These are phyloP conservation scores for Julus scanicus DNA, from an alignment of 2,888 invertebrate genomes.

Conservation along the genomic window DNA sequence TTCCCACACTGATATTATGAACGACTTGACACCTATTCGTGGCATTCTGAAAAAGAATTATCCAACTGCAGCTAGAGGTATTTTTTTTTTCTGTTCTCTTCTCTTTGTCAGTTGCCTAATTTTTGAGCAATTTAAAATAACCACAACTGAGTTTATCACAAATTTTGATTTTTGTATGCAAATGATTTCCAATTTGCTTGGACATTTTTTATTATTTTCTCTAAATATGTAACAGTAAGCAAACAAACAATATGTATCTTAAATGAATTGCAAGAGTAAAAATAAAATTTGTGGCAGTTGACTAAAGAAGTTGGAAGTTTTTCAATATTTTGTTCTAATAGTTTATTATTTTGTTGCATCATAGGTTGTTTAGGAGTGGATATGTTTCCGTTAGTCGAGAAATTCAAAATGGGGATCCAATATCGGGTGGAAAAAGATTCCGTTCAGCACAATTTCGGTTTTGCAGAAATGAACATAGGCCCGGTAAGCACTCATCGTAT, in stretches of 20 bases:
- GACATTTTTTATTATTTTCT: no score
- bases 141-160: no score
- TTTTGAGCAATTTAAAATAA: no score
- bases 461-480: constrained; percentile 76
- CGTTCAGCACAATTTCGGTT: constrained; percentile 77
- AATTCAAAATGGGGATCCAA: constrained; percentile 77
- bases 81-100: constrained; percentile 50
- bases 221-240: no score
- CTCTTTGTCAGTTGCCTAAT: no score
- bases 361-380: constrained; percentile 77
- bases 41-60: constrained; percentile 82
- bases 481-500: constrained; percentile 70
- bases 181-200: no score
- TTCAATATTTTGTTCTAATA: no score
- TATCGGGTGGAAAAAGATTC: constrained; percentile 75
- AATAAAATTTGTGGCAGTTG: no score
- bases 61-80: constrained; percentile 71
- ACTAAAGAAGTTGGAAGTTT: no score
- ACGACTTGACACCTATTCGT: constrained; percentile 79
- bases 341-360: neutral
- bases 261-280: no score
- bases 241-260: no score
- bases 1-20: constrained; percentile 82
- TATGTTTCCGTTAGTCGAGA: constrained; percentile 73
- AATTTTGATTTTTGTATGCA: no score